Evolutionary conservation across 1,140 invertebrate species (phyloP), one percentile per base, ranked within the genome.

Genomic region (Drosophila ohnishii): DNA sequence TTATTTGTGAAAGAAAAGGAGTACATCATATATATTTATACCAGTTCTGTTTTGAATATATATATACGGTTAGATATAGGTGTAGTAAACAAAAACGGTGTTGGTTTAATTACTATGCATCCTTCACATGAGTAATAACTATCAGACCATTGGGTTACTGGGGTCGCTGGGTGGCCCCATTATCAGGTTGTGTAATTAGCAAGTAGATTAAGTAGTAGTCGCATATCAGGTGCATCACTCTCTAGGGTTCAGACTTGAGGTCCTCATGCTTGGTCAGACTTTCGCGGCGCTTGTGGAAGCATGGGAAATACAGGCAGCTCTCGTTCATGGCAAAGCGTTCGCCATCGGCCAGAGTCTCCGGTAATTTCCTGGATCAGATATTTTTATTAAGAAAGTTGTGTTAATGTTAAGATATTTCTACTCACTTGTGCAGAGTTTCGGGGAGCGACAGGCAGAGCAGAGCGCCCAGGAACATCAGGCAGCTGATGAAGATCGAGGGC

Each of bases 301-400:
- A 91, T 6, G 85, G 80, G 47, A 91, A 91, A 30, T 90, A 86
- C 40, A 75, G 66, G 66, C 80, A 90, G 51, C 86, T 70, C 75
- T 94, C 93, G 69, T 93, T 90, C 70, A 93, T 92, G 6, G 94
- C 94, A 79, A 94, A 95, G 2, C 89, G 71, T 81, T 95, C 94
- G 0, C 94, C 94, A 74, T 95, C 94, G 62, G 92, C 81, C 50
- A 95, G 75, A 9, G 93, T 94, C 56, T 94, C 92, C 3, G 94
- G 94, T 14, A 94, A 82, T 90, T 90, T 90, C 50, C 90, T 91
- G 10, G n/a, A 39, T 1, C 9, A 4, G 4, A 42, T 10, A 32
- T 8, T 50, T 59, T 14, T n/a, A 10, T 35, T n/a, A n/a, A 34
- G 25, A 35, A 3, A 19, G 6, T 19, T 10, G 10, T 8, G 0